Evolutionary conservation across 1,140 invertebrate species (phyloP).

Genomic region (Ceratoteleas bidentatus): DNA sequence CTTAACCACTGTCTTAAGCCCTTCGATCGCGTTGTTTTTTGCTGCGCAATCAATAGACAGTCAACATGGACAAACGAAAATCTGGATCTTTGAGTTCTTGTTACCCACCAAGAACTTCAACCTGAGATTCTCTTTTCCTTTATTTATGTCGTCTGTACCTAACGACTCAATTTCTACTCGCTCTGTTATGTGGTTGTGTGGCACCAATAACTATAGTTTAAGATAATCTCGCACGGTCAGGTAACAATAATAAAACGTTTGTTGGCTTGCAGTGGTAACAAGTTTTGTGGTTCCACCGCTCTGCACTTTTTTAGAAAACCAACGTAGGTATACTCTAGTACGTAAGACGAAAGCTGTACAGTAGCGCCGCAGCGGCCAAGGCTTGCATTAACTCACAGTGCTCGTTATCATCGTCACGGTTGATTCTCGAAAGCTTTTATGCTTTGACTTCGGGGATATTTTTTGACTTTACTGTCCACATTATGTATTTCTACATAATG

Average conservation of each 20-base stretch:
- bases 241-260: slow-evolving; percentile 63
- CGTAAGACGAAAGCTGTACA: slow-evolving; percentile 28
- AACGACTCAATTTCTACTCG: slow-evolving; percentile 5
- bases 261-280: slow-evolving; percentile 76
- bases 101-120: too few species aligned
- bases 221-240: slow-evolving; percentile 10
- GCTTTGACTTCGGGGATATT: too few species aligned
- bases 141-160: too few species aligned
- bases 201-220: slow-evolving; percentile 16
- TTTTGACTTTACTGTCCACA: too few species aligned
- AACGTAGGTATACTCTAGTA: slow-evolving; percentile 74
- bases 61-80: slow-evolving; percentile 23
- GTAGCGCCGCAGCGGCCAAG: slow-evolving; percentile 24
- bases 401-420: slow-evolving; percentile 25
- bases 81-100: too few species aligned
- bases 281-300: slow-evolving; percentile 75
- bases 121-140: too few species aligned
- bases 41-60: too few species aligned
- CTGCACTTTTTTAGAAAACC: slow-evolving; percentile 75
- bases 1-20: too few species aligned
- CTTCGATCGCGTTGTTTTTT: neutral
- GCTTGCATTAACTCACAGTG: slow-evolving; percentile 51
- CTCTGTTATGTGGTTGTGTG: slow-evolving; percentile 44
- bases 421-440: slow-evolving; percentile 17
- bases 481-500: too few species aligned